Conservation (phyloP, 2,113 vertebrate species). For the Ursus arctos region DNA sequence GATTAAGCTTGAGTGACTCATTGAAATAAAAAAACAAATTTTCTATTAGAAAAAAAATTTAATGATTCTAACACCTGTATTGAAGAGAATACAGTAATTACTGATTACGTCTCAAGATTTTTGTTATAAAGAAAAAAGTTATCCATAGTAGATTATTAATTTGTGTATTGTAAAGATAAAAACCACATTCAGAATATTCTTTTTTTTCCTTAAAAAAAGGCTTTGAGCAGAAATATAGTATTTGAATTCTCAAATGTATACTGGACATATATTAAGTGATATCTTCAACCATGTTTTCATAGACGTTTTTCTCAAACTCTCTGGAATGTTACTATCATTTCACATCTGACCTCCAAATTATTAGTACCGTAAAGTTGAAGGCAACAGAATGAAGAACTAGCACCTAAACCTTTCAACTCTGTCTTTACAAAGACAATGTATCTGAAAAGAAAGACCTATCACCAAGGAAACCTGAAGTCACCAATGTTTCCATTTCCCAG, state of each 20-base stretch:
- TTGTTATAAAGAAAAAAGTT: not conserved
- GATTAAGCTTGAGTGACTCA: not conserved
- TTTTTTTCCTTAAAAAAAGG: not conserved
- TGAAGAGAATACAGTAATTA: not conserved
- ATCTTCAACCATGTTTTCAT: not conserved
- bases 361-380: not conserved
- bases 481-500: conserved; percentile 47
- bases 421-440: conserved; percentile 22
- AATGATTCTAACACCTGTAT: not conserved
- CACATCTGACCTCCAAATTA: conserved; percentile 16
- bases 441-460: conserved; percentile 53
- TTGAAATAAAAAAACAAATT: not conserved
- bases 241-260: not conserved
- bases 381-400: conserved; percentile 37
- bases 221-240: not conserved
- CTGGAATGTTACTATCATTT: not conserved
- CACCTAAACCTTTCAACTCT: not conserved
- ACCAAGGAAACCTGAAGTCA: conserved; percentile 37
- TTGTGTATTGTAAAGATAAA: not conserved
- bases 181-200: not conserved
- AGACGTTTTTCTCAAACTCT: not conserved
- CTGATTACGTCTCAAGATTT: not conserved
- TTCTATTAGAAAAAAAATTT: not conserved
- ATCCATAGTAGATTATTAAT: not conserved
- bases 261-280: not conserved